Base-by-base conservation (phyloP, 2,113 vertebrate genomes). In the Aldabrachelys gigantea region DNA sequence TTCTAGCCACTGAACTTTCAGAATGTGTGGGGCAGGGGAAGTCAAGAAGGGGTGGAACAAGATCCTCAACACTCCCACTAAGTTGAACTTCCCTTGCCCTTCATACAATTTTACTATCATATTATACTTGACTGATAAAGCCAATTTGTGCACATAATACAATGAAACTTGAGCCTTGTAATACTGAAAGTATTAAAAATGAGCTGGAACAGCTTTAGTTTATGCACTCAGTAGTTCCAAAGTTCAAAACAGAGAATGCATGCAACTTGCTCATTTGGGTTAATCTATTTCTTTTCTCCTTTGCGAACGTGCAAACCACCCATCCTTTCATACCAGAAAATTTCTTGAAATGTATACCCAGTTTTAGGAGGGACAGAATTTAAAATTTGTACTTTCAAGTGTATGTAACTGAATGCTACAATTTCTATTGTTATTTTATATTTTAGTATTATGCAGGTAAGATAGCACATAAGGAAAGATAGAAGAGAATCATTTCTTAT, bases 141-240 rank as follows among this genome's bases (percentile, higher is more conserved):
- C 35, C 84, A 59, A 69, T 52, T 85, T 76, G 1, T 47, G 38
- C 1, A 6, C 1, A 59, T 13, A 47, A 47, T 1, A 56, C 17
- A n/a, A 8, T 49, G 54, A 90, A 85, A 93, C 22, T 24, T 6
- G 21, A 81, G 2, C 6, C 24, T 87, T 92, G 38, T 75, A 75
- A 82, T 41, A 76, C 0, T 24, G n/a, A 7, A 80, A 29, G 56
- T 3, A 3, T 5, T 11, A 2, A 3, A 89, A 85, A n/a, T 4
- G 52, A 69, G 5, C 72, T 86, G 24, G n/a, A 52, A 69, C 25
- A 56, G 49, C 38, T 44, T 44, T 24, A 76, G 24, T 76, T 76
- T n/a, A 76, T 76, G 72, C 41, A 76, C 38, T 41, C 21, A 75
- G 17, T 75, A 24, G 9, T 75, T 75, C 69, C 69, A 75, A 75